Base-by-base conservation (phyloP, 2,113 vertebrate species). In the Mohoua ochrocephala region DNA sequence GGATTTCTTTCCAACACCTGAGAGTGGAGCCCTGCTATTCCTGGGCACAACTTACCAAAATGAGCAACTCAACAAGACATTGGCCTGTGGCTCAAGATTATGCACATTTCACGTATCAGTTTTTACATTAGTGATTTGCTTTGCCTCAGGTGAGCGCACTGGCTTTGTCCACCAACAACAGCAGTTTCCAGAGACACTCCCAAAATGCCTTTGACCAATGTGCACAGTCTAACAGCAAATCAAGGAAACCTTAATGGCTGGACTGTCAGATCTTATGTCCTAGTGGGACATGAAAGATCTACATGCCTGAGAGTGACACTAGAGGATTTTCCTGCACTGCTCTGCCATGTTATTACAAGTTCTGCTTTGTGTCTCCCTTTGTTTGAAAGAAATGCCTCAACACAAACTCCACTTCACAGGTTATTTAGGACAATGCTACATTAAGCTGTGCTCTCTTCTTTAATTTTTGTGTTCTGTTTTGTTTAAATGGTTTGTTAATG, bases 401-500 rank as follows among this genome's bases (percentile, higher is more conserved):
- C 52, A 54, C 13, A 69, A 85, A 89, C 56, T 59, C 61, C 14
- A 67, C 60, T 60, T 86, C 7, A 18, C 54, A 68, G 28, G 37
- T 56, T 84, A 54, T 91, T 97, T 73, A 88, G 78, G 76, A 93
- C 56, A 88, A 41, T 60, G 50, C 27, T 45, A 64, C 21, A 44
- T 81, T 93, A 80, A 26, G 18, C 10, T 81, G 33, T 26, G 15
- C 22, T 82, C 68, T 91, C 80, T 88, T 52, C 53, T 80, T 91
- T 96, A 97, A 91, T 84, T 95, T 94, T 80, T 87, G 61, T 60
- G 42, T 63, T 80, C 60, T 81, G 65, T 44, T 89, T 91, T 87
- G 52, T 77, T 89, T 90, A 94, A 95, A 95, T 89, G 41, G 80
- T 79, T 87, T 64, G 60, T 87, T 91, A 96, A 85, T 88, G 54